phyloP scores from a whole-genome alignment of 2,888 invertebrate genomes.

The Eulithis prunata region DNA sequence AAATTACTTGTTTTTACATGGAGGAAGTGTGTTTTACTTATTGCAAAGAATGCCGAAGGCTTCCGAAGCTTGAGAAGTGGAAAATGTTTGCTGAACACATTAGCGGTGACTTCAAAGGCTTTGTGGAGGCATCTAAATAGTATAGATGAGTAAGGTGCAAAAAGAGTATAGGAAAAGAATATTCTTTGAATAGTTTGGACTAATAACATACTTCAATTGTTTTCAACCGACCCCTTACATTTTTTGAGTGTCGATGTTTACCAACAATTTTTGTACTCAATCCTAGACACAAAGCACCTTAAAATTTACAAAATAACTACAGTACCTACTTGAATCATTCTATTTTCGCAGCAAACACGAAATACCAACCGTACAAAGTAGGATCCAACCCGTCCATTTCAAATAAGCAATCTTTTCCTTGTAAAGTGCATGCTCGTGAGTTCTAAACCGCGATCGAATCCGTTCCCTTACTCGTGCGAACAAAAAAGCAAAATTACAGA shows the following conservation, averaged over 20 bases:
- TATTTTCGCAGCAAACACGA: constrained; percentile 5
- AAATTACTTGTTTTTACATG: constrained; percentile 70
- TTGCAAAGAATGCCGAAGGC: constrained; percentile 23
- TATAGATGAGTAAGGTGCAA: neutral
- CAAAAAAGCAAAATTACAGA: constrained; percentile 77
- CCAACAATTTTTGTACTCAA: no score
- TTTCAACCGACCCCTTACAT: no score
- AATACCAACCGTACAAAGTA: constrained; percentile 21
- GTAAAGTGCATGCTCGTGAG: constrained; percentile 60
- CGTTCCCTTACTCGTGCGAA: constrained; percentile 73
- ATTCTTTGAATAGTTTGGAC: no score
- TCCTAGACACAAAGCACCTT: no score
- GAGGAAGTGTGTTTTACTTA: constrained; percentile 27
- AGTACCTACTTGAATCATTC: constrained; percentile 26
- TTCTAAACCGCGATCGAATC: constrained; percentile 65
- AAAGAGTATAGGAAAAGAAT: neutral
- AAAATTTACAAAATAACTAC: no score
- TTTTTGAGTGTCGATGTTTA: no score
- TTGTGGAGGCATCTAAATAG: constrained; percentile 1
- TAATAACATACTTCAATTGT: no score
- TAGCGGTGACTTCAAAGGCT: constrained; percentile 17
- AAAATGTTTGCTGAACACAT: constrained; percentile 16
- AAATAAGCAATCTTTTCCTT: constrained; percentile 68
- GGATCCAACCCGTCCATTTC: constrained; percentile 49
- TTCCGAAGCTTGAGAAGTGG: constrained; percentile 10